Conservation (phyloP, 2,113 vertebrate species). For the Austrofundulus limnaeus region DNA sequence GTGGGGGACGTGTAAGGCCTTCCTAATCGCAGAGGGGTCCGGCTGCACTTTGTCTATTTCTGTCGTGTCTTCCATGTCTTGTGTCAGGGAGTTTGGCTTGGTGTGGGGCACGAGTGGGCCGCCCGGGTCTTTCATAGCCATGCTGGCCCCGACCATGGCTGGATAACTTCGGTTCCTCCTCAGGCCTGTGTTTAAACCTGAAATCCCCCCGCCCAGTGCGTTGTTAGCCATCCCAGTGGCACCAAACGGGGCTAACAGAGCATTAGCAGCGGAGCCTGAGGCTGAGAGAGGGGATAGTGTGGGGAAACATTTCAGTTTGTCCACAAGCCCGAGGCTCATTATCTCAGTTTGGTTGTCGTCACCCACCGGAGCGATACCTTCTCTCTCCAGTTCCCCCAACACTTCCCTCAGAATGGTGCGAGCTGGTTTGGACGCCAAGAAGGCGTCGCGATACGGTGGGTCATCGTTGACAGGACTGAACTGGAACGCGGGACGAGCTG, state of each 20-base stretch:
- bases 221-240: conserved; percentile 75
- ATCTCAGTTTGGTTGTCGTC: conserved; percentile 88
- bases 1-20: conserved; percentile 28
- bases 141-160: conserved; percentile 95
- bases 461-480: conserved; percentile 85
- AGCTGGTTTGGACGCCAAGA: conserved; percentile 94
- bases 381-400: conserved; percentile 79
- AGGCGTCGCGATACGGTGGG: conserved; percentile 86
- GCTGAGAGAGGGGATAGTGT: conserved; percentile 66
- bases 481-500: conserved; percentile 71
- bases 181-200: conserved; percentile 84
- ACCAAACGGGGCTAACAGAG: conserved; percentile 80
- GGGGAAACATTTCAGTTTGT: conserved; percentile 92
- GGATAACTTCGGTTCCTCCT: conserved; percentile 95
- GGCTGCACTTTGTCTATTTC: conserved; percentile 29
- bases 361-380: conserved; percentile 71
- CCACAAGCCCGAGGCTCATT: conserved; percentile 91
- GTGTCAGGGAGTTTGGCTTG: conserved; percentile 14
- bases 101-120: conserved; percentile 81
- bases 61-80: not conserved
- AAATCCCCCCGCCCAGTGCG: conserved; percentile 81
- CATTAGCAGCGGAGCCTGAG: conserved; percentile 57
- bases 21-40: conserved; percentile 13
- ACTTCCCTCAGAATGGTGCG: conserved; percentile 93
- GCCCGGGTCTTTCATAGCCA: conserved; percentile 93